Conservation (phyloP, 2,113 vertebrate genomes). For the Gadus macrocephalus region DNA sequence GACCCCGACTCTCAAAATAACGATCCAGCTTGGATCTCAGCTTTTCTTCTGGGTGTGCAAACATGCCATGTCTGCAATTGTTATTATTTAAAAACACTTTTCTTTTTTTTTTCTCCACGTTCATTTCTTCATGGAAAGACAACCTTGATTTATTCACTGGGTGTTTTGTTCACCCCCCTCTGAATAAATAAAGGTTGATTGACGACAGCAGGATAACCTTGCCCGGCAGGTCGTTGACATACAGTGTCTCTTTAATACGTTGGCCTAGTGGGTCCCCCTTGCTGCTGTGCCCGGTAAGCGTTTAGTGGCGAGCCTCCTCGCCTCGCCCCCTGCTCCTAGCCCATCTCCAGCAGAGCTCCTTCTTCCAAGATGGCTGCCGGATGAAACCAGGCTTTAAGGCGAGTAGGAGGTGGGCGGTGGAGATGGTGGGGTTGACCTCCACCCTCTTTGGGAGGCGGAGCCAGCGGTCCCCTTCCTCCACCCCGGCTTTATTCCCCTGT, state of each 20-base stretch:
- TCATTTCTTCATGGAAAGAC: too few species aligned
- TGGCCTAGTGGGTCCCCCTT: too few species aligned
- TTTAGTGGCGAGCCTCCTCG: not conserved
- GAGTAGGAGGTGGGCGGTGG: too few species aligned
- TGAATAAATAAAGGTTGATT: too few species aligned
- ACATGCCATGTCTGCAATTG: too few species aligned
- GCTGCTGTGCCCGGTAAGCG: not conserved
- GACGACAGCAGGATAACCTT: too few species aligned
- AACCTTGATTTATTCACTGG: too few species aligned
- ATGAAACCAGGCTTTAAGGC: constrained; percentile 45
- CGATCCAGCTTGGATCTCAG: constrained; percentile 8
- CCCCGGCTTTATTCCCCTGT: constrained; percentile 19
- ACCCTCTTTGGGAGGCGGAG: not conserved
- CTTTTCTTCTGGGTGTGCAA: constrained; percentile 1
- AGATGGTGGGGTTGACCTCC: constrained; percentile 1
- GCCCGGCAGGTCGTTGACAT: too few species aligned
- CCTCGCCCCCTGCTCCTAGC: constrained; percentile 32
- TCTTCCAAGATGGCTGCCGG: constrained; percentile 16
- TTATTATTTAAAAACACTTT: too few species aligned
- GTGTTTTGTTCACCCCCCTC: too few species aligned
- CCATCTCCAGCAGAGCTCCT: constrained; percentile 32
- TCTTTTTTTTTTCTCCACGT: not conserved
- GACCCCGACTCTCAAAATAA: constrained; percentile 16
- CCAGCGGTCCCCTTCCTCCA: constrained; percentile 9
- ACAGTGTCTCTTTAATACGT: too few species aligned